Evolutionary conservation across 2,888 invertebrate genomes (phyloP).

Genomic region (Serrognathus titanus): DNA sequence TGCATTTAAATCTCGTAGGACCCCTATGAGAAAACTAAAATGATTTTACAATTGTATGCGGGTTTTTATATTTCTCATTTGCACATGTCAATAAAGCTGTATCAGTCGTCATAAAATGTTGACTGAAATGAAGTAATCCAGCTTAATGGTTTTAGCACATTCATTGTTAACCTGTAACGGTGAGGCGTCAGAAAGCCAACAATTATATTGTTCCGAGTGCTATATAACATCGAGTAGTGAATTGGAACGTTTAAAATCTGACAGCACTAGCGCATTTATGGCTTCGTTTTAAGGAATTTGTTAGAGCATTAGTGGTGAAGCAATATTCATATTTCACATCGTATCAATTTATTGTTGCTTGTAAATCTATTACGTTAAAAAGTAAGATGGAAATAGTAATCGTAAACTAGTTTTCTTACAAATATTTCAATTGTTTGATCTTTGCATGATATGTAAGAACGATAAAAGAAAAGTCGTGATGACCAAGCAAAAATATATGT

Average conservation of each 20-base stretch:
- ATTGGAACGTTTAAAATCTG: slow-evolving; percentile 4
- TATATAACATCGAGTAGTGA: slow-evolving; percentile 1
- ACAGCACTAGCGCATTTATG: slow-evolving; percentile 1
- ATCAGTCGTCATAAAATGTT: slow-evolving; percentile 1
- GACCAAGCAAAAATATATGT: slow-evolving; percentile 2
- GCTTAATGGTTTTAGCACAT: slow-evolving; percentile 14
- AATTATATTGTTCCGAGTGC: slow-evolving; percentile 7
- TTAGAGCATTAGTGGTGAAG: neutral
- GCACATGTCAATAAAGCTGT: neutral
- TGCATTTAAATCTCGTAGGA: too few relatives aligned
- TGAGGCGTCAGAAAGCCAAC: slow-evolving; percentile 10
- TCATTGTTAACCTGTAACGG: slow-evolving; percentile 15
- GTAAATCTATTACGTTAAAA: too few relatives aligned
- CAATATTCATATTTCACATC: too few relatives aligned
- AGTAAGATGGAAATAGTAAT: too few relatives aligned
- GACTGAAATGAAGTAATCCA: slow-evolving; percentile 10
- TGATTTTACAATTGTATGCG: too few relatives aligned
- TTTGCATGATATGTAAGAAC: too few relatives aligned
- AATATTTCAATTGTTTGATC: too few relatives aligned
- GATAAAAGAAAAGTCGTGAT: neutral
- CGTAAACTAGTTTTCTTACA: too few relatives aligned
- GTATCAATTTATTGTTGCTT: too few relatives aligned
- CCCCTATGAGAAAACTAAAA: too few relatives aligned
- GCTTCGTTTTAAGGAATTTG: slow-evolving; percentile 1
- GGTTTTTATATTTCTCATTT: neutral